phyloP scores from a whole-genome alignment of 1,140 invertebrate genomes.

The Nephila pilipes region DNA sequence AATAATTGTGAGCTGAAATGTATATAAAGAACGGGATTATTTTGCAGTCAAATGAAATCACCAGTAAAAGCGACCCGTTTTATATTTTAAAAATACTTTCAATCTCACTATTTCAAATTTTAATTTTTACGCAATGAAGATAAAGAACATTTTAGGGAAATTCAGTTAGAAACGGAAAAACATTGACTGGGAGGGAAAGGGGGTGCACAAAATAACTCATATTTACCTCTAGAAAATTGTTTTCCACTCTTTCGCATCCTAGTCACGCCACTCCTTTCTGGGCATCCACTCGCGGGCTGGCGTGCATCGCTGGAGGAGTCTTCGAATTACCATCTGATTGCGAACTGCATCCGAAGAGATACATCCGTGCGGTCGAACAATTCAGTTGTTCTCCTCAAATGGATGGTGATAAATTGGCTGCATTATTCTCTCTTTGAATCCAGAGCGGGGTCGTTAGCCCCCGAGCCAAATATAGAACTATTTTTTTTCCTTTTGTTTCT shows the following conservation, averaged over 20 bases:
- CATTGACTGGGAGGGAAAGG: no score
- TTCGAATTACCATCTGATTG: conserved; percentile 29
- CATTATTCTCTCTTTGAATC: not conserved
- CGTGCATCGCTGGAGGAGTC: not conserved
- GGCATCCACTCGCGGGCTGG: not conserved
- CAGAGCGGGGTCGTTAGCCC: conserved; percentile 11
- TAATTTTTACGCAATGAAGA: no score
- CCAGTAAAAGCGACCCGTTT: no score
- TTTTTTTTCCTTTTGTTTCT: not conserved
- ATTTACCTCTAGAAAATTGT: not conserved
- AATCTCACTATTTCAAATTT: no score
- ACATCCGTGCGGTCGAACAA: conserved; percentile 7
- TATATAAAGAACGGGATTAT: no score
- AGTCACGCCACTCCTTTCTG: not conserved
- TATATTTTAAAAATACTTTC: no score
- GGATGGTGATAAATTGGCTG: not conserved
- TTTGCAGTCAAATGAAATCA: no score
- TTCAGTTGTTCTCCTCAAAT: conserved; percentile 4
- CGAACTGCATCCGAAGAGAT: conserved; percentile 1
- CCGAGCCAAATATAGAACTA: not conserved
- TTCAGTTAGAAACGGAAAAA: no score
- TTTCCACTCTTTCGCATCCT: not conserved
- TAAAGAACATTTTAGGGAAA: no score
- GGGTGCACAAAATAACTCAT: no score
- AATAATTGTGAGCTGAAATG: no score